Conservation (phyloP, 2,797 vertebrate species). For the Danio jaintianensis region DNA sequence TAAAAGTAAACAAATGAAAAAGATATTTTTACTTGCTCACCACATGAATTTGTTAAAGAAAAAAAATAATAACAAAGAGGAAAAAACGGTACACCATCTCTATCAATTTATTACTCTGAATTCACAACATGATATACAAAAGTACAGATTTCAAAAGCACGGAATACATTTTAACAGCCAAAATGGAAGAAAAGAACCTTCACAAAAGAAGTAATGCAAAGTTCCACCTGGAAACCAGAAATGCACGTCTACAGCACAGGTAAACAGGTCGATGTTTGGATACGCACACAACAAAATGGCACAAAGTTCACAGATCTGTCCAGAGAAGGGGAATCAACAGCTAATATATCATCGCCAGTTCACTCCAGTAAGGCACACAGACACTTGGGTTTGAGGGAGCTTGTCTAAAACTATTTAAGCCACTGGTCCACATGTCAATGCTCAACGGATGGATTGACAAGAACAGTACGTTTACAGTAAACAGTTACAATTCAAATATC, state of each 20-base stretch:
- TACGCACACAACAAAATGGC: constrained; percentile 53
- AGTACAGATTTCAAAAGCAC: constrained; percentile 58
- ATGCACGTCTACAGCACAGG: constrained; percentile 45
- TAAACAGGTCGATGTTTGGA: constrained; percentile 44
- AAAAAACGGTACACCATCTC: neutral
- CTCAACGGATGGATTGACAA: constrained; percentile 49
- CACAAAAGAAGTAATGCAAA: constrained; percentile 45
- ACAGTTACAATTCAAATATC: constrained; percentile 53
- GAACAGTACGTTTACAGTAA: constrained; percentile 49
- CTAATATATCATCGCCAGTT: constrained; percentile 42
- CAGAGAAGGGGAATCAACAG: constrained; percentile 38
- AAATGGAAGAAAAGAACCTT: constrained; percentile 45
- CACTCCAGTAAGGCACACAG: constrained; percentile 61
- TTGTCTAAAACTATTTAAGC: constrained; percentile 53
- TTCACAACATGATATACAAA: constrained; percentile 63
- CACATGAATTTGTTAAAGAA: neutral
- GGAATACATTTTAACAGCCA: constrained; percentile 46
- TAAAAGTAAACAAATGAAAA: neutral
- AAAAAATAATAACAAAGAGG: neutral
- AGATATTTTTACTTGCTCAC: neutral
- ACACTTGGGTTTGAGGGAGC: constrained; percentile 43
- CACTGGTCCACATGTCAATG: constrained; percentile 54
- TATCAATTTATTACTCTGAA: constrained; percentile 51
- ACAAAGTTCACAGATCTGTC: constrained; percentile 52
- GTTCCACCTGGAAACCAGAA: constrained; percentile 49